Base-by-base conservation (phyloP, 2,797 vertebrate species). In the Hydrocynus forskahlii region DNA sequence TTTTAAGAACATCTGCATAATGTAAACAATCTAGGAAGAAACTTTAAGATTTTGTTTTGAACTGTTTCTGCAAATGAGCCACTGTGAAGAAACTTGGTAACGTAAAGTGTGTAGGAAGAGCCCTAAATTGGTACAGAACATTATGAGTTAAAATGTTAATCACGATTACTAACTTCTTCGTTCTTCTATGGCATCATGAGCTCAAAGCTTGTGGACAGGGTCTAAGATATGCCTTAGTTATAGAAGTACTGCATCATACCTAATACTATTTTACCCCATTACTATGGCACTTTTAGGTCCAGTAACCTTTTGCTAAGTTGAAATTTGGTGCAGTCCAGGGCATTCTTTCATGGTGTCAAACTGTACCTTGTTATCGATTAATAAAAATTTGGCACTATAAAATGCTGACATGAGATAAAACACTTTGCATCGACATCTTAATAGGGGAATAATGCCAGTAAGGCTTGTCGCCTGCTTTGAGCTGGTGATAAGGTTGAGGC, bases 401-500 rank as follows among this genome's bases (percentile, higher is more conserved):
- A 43, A 67, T 9, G 7, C 9, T 16, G 19, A 45, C n/a, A 45
- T 16, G 67, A 48, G 45, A 48, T n/a, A 71, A 29, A 29, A 19
- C 69, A 54, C 23, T 72, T 43, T 35, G 69, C 7, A 54, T 73
- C 57, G 16, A 57, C 12, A 19, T 35, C 21, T 48, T 52, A 70
- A 55, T 54, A 17, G 12, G 25, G 6, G 4, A 55, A 16, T 17
- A 54, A 54, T 29, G 50, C 13, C 19, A 54, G 23, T 72, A n/a
- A 73, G 13, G 52, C 50, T 73, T 10, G 5, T 43, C n/a, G 43
- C 29, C 19, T 70, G 75, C 16, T 77, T 66, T 66, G 35, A 52
- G 52, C 17, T 13, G 40, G 48, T 59, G 75, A 71, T 40, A 45
- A 63, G 45, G 57, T 62, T 71, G 52, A 71, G 14, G 40, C 25